Evolutionary conservation across 1,140 invertebrate species (phyloP), one percentile per base, ranked within the genome.

Genomic region (Amyelois transitella): DNA sequence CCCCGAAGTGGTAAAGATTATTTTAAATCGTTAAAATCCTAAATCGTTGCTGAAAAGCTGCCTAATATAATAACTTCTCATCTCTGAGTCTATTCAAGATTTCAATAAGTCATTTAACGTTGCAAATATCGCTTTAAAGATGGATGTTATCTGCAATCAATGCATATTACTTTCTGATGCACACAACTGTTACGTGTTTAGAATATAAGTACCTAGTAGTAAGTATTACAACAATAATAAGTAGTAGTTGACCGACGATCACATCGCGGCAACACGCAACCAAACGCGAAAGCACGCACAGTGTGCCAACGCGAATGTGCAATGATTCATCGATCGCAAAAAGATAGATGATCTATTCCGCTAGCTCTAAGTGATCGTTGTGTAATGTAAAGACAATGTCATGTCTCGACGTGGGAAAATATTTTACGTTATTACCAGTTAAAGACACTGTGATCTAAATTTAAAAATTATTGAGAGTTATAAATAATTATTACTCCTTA

Each of bases 401-500:
- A 76, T 72, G 78, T 80, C 77, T 75, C 75, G 69, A 83, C 72
- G 81, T 75, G 80, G 79, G 85, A 82, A 83, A 85, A 80, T 87
- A 81, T 75, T 72, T 79, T 81, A 84, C 72, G 81, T 88, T 86
- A 85, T 86, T 86, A 86, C 85, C 85, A 88, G 81, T 88, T 80
- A 88, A 88, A 78, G 66, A 80, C 69, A 83, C 85, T 88, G 85
- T 88, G 85, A 88, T 88, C 82, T 77, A 88, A 88, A 88, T 88
- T n/a, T 88, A 88, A 85, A 85, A 88, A 88, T 82, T 88, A 86
- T 86, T 88, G 80, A 88, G 81, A 88, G 81, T 85, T 88, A n/a
- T n/a, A n/a, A 85, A 82, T 87, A 80, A 84, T 77, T 84, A 84
- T 77, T 79, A 88, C 85, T 85, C 81, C 81, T 85, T 83, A 83